Base-by-base conservation (phyloP, 2,113 vertebrate species). In the Capra hircus region DNA sequence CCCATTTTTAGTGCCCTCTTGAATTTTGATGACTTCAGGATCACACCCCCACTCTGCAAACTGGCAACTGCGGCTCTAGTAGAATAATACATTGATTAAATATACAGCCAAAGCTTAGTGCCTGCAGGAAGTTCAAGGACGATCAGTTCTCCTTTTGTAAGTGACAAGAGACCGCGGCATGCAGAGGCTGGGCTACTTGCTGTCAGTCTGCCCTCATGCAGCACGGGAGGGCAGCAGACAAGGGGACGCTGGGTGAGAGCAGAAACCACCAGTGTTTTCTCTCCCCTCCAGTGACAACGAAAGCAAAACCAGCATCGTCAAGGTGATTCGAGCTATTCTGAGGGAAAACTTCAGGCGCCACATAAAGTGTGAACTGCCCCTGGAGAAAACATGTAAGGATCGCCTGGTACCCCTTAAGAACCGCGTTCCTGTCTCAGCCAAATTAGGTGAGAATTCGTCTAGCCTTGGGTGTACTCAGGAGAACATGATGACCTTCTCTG, bases 301-400 rank as follows among this genome's bases (percentile, higher is more conserved):
- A 97, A 99, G 99, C 99, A 99, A 99, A 98, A 99, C 99, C 90
- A 99, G 93, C 97, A 99, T 99, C 0, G 99, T 99, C 93, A 99
- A 99, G 98, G 99, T 99, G 98, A 99, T 99, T 81, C 99, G 99
- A 91, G 99, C 99, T 12, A 99, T 99, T 95, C 99, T 99, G 98
- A 96, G 99, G 97, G 99, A 99, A 95, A 99, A 99, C 94, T 99
- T 99, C 98, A 99, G 99, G 97, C 99, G 99, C 86, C 99, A 99
- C 97, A 99, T 99, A 74, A 99, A 98, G 98, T 99, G 98, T 48
- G 99, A 99, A 28, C 98, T 98, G 0, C 99, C 99, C 0, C 60
- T 99, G 97, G 99, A 99, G 94, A 99, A 99, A 98, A 85, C 97
- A 2, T 98, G 98, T 43, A 99, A 99, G 98, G 99, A 99, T 48